Evolutionary conservation across 2,888 invertebrate genomes (phyloP).

Genomic region (Meta bourneti): DNA sequence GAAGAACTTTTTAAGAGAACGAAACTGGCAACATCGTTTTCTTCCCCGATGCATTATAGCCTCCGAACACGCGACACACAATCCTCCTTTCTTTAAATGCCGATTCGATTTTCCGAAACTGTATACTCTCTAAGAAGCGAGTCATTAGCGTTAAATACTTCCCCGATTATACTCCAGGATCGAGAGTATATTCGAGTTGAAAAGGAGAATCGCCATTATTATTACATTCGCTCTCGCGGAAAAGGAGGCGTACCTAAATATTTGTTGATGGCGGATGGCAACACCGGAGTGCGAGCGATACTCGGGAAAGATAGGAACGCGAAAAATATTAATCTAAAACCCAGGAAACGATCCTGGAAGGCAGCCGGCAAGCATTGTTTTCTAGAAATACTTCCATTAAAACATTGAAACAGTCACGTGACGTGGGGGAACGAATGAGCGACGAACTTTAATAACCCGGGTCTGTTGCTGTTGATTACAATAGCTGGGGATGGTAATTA

Average conservation of each 20-base stretch:
- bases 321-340: neutral
- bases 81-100: slow-evolving; percentile 11
- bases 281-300: neutral
- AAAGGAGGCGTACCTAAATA: neutral
- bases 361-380: neutral
- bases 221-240: neutral
- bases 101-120: neutral
- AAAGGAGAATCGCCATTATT: slow-evolving; percentile 5
- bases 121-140: neutral
- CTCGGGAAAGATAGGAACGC: too few relatives aligned
- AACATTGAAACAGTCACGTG: neutral
- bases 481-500: neutral
- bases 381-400: neutral
- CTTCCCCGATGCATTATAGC: neutral
- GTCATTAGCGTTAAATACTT: slow-evolving; percentile 24
- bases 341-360: neutral
- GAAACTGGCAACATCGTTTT: neutral
- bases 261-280: slow-evolving; percentile 25
- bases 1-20: slow-evolving; percentile 9
- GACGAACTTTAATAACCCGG: neutral
- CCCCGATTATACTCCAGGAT: neutral
- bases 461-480: neutral
- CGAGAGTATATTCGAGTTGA: neutral
- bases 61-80: slow-evolving; percentile 5
- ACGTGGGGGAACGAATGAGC: neutral